Percentiles rank a stretch among this genome's conserved stretches.
These are phyloP conservation scores for Apteryx mantelli DNA, from an alignment of 2,113 vertebrate species.

Conservation along the genomic window DNA sequence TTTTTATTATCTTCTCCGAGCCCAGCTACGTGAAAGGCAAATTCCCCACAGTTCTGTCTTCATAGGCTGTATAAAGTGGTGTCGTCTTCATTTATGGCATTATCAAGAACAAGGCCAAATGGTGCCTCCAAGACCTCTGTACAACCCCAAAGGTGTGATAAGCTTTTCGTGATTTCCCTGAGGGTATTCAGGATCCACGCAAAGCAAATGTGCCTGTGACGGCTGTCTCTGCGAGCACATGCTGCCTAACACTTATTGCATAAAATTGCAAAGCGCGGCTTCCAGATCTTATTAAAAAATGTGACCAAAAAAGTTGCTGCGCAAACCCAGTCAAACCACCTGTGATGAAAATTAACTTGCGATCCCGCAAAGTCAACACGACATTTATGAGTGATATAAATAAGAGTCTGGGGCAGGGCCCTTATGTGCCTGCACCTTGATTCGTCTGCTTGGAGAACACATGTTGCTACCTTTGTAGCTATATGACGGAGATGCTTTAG, in stretches of 20 bases:
- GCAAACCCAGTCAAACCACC: background rate
- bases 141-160: background rate
- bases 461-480: background rate
- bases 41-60: background rate
- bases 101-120: background rate
- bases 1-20: background rate
- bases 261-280: rapidly evolving
- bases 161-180: rapidly evolving
- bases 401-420: background rate
- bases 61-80: background rate
- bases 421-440: background rate
- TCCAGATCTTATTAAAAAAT: background rate
- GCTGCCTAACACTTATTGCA: background rate
- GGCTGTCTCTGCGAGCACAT: background rate
- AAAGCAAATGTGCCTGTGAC: background rate
- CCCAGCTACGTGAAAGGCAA: background rate
- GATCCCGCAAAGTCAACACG: background rate
- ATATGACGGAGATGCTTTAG: background rate
- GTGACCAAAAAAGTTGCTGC: background rate
- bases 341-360: background rate
- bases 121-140: background rate
- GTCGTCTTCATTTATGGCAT: background rate
- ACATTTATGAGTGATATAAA: background rate
- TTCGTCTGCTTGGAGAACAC: background rate
- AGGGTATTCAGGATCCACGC: background rate